phyloP scores from a whole-genome alignment of 2,888 invertebrate genomes.

The Lutraria lutraria region DNA sequence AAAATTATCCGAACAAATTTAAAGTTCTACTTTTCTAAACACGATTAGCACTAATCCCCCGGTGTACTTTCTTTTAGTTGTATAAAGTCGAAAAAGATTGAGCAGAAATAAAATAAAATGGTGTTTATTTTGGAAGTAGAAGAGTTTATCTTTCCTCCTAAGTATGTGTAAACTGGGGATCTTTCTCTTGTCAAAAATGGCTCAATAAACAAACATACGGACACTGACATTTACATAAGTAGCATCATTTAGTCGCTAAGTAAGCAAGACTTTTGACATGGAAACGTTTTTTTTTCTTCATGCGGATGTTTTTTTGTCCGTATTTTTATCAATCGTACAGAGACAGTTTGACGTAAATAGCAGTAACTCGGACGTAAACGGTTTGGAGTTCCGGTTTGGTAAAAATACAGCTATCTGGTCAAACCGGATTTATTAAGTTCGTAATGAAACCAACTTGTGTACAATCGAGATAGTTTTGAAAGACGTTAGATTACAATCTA shows the following conservation, averaged over 20 bases:
- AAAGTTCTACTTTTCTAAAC: slow-evolving; percentile 59
- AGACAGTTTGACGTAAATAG: background rate
- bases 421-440: background rate
- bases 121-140: slow-evolving; percentile 56
- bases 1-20: slow-evolving; percentile 47
- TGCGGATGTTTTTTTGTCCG: slow-evolving; percentile 11
- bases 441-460: background rate
- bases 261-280: background rate
- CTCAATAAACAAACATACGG: slow-evolving; percentile 47
- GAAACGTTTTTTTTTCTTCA: slow-evolving; percentile 20
- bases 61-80: slow-evolving; percentile 62
- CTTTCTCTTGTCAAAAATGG: slow-evolving; percentile 35
- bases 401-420: background rate
- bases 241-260: slow-evolving; percentile 39
- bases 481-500: background rate
- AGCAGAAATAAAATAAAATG: slow-evolving; percentile 51
- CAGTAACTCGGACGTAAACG: background rate
- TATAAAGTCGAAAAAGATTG: slow-evolving; percentile 61
- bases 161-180: slow-evolving; percentile 63
- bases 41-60: slow-evolving; percentile 65
- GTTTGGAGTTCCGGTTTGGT: background rate
- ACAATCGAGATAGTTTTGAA: background rate
- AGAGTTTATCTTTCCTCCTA: slow-evolving; percentile 58
- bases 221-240: slow-evolving; percentile 33
- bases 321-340: background rate